A percentile compares a stretch with the other conserved stretches of the same genome.
phyloP scores from a whole-genome alignment of 2,797 vertebrate species.

The Acanthurus lineatus region DNA sequence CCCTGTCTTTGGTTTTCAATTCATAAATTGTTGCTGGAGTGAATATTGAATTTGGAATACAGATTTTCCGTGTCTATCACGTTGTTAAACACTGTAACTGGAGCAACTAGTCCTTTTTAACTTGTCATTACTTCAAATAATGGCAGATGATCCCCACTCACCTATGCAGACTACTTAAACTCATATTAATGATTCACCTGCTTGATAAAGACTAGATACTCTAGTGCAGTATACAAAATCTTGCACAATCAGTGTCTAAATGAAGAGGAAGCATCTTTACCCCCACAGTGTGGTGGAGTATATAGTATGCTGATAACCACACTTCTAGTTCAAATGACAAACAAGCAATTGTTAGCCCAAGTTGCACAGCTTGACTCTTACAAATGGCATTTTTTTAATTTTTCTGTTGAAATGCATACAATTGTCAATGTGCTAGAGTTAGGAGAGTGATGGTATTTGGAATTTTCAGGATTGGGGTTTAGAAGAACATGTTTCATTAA shows the following conservation, averaged over 20 bases:
- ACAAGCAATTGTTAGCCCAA: neutral
- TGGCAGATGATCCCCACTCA: neutral
- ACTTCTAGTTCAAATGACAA: neutral
- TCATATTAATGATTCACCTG: slow-evolving; percentile 23
- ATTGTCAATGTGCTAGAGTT: neutral
- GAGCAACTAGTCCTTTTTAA: neutral
- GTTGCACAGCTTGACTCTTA: neutral
- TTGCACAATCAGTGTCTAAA: neutral
- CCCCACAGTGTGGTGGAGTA: neutral
- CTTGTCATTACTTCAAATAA: neutral
- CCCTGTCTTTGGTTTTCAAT: slow-evolving; percentile 7
- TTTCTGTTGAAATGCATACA: neutral
- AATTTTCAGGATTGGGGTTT: neutral
- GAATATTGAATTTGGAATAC: neutral
- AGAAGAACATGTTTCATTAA: neutral
- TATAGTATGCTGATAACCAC: neutral
- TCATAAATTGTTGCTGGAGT: slow-evolving; percentile 6
- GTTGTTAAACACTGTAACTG: neutral
- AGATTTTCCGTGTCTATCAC: neutral
- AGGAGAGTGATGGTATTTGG: neutral
- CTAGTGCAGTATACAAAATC: neutral
- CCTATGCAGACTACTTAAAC: neutral
- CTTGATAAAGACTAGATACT: neutral
- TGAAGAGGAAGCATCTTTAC: neutral
- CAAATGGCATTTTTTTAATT: neutral